phyloP scores from a whole-genome alignment of 2,797 vertebrate species.

The Aratinga solstitialis region DNA sequence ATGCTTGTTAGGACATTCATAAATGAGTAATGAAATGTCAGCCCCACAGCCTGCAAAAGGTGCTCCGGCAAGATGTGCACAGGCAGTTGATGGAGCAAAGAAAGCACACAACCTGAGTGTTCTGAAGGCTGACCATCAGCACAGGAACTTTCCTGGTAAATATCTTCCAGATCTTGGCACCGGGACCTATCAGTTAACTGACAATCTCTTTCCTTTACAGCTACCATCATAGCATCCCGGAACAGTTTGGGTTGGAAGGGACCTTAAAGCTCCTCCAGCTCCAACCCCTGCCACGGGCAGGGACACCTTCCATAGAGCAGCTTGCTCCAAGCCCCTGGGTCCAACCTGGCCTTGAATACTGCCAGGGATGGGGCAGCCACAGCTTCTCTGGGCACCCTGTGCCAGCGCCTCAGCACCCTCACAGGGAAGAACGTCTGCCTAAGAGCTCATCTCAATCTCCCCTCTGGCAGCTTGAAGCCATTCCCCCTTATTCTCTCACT shows the following conservation, averaged over 20 bases:
- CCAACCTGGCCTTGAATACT: too few species aligned
- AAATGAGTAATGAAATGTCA: background rate
- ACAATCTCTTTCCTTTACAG: background rate
- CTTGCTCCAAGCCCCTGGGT: too few species aligned
- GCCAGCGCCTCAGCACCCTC: background rate
- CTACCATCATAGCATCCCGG: background rate
- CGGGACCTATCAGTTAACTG: fast-evolving
- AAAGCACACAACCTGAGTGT: background rate
- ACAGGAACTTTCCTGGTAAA: background rate
- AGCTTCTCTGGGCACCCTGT: too few species aligned
- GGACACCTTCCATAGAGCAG: background rate
- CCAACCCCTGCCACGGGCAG: background rate
- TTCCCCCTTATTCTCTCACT: background rate
- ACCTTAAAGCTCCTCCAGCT: fast-evolving
- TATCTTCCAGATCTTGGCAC: background rate
- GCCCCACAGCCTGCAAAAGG: background rate
- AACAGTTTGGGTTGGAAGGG: background rate
- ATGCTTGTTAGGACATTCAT: background rate
- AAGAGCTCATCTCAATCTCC: background rate
- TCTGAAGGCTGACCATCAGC: background rate
- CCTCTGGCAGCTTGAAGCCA: background rate
- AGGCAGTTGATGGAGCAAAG: background rate
- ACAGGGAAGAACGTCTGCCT: background rate
- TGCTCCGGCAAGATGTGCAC: fast-evolving
- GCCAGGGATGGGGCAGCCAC: too few species aligned